Evolutionary conservation across 1,140 invertebrate genomes (phyloP).

Genomic region (Magallana ariakensis): DNA sequence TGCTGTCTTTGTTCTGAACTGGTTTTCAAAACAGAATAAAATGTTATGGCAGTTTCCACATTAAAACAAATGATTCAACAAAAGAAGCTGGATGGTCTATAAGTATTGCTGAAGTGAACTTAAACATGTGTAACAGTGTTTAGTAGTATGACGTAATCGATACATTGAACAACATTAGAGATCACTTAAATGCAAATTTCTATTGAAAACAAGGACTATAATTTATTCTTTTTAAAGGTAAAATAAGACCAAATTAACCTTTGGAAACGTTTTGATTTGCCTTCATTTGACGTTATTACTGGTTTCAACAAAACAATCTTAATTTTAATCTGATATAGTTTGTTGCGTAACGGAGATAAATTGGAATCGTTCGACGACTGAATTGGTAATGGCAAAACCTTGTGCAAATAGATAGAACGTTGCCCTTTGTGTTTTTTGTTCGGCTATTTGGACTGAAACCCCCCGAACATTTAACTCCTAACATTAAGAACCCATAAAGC

Average conservation of each 20-base stretch:
- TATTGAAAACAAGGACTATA: background rate
- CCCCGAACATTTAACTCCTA: background rate
- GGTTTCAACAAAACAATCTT: background rate
- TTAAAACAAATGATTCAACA: too few relatives aligned
- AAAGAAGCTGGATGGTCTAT: too few relatives aligned
- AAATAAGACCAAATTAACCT: constrained; percentile 18
- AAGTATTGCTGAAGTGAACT: too few relatives aligned
- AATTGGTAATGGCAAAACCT: background rate
- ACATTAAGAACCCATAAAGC: background rate
- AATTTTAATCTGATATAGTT: constrained; percentile 16
- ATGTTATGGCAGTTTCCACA: too few relatives aligned
- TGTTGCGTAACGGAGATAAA: constrained; percentile 19
- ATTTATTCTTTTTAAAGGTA: background rate
- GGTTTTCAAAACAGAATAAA: too few relatives aligned
- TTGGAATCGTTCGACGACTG: constrained; percentile 9
- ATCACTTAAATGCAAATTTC: background rate
- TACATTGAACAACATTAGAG: background rate
- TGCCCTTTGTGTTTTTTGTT: background rate
- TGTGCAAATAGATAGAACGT: background rate
- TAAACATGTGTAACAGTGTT: too few relatives aligned
- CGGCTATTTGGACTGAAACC: background rate
- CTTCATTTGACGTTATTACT: background rate
- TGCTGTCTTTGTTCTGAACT: too few relatives aligned
- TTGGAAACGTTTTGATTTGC: constrained; percentile 28
- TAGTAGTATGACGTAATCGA: background rate